phyloP scores from a whole-genome alignment of 2,113 vertebrate species.

The Ciconia stormi region DNA sequence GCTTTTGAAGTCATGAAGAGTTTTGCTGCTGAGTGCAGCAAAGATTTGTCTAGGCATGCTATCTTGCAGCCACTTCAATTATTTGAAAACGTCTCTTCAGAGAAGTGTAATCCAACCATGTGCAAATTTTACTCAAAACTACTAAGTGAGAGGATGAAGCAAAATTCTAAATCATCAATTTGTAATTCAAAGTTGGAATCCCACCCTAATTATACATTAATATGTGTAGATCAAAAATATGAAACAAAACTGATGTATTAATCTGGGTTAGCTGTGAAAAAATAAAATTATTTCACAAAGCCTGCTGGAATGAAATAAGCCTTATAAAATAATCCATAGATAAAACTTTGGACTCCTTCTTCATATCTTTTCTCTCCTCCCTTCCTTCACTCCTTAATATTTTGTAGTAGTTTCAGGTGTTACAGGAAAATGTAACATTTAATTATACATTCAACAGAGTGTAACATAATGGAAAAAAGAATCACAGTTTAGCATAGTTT shows the following conservation, averaged over 20 bases:
- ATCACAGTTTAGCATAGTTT: neutral
- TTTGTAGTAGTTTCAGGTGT: neutral
- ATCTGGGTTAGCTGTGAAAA: neutral
- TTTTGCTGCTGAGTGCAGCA: neutral
- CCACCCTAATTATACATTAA: neutral
- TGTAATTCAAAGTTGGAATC: neutral
- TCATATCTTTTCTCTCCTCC: neutral
- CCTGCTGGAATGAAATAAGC: neutral
- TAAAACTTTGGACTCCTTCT: neutral
- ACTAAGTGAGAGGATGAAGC: neutral
- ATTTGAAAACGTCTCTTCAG: neutral
- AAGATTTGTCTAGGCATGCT: neutral
- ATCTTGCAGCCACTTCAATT: neutral
- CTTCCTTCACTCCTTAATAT: neutral
- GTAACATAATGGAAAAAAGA: neutral
- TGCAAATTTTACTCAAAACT: neutral
- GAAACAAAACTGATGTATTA: neutral
- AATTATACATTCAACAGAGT: neutral
- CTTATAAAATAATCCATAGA: neutral
- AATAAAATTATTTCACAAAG: neutral
- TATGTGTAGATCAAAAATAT: neutral
- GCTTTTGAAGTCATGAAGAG: neutral
- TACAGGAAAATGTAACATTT: neutral
- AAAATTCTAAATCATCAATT: neutral
- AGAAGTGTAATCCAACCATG: neutral